A percentile compares a stretch with the other conserved stretches of the same genome.
These are phyloP conservation scores for Albula goreensis DNA, from an alignment of 2,113 vertebrate species.

Conservation along the genomic window DNA sequence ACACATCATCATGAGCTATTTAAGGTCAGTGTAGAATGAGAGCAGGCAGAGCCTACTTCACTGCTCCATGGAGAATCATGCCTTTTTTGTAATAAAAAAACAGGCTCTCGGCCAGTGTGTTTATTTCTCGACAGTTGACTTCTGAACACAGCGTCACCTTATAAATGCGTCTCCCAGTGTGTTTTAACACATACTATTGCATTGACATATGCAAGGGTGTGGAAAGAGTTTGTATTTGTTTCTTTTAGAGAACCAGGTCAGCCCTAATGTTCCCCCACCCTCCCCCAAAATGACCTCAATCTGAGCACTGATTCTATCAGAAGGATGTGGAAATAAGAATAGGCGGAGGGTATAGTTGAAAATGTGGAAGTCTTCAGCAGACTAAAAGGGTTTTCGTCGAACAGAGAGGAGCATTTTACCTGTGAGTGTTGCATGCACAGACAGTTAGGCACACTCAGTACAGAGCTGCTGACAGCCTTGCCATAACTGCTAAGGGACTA, in stretches of 20 bases:
- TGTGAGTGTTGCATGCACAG: neutral
- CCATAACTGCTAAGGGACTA: neutral
- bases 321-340: slow-evolving; percentile 45
- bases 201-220: slow-evolving; percentile 1
- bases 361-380: slow-evolving; percentile 7
- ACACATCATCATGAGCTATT: slow-evolving; percentile 25
- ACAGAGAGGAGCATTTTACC: neutral
- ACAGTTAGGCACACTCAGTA: neutral
- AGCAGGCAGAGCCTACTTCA: neutral
- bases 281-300: slow-evolving; percentile 47
- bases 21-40: slow-evolving; percentile 12
- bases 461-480: neutral
- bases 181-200: slow-evolving; percentile 37
- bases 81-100: slow-evolving; percentile 23
- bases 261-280: slow-evolving; percentile 12
- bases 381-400: neutral
- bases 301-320: slow-evolving; percentile 52
- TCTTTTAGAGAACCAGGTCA: slow-evolving; percentile 52
- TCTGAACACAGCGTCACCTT: neutral
- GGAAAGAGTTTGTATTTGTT: slow-evolving; percentile 27
- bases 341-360: slow-evolving; percentile 5
- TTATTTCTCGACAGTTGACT: neutral
- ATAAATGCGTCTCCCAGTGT: neutral
- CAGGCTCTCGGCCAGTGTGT: neutral
- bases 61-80: neutral